These are phyloP conservation scores for Ceratotherium simum DNA, from an alignment of 2,113 vertebrate genomes.

Conservation along the genomic window DNA sequence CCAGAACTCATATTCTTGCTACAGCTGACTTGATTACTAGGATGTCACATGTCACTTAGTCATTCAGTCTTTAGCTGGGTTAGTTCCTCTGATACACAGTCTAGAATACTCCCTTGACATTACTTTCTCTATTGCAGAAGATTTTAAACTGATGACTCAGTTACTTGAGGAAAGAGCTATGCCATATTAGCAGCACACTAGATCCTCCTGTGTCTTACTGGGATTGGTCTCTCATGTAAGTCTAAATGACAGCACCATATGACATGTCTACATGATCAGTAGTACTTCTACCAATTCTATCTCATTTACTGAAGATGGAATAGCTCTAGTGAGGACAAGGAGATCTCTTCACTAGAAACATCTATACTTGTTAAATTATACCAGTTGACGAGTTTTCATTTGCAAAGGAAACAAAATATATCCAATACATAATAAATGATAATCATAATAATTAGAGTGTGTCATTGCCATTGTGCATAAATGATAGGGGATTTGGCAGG, in stretches of 20 bases:
- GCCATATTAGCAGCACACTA: background rate
- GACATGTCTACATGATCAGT: rapidly evolving
- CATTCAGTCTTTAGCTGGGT: background rate
- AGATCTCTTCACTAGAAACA: background rate
- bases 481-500: background rate
- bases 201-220: background rate
- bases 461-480: background rate
- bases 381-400: background rate
- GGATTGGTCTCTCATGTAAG: background rate
- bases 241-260: background rate
- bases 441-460: background rate
- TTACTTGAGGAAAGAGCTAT: background rate
- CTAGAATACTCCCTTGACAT: background rate
- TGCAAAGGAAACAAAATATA: background rate
- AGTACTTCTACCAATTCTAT: background rate
- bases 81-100: background rate
- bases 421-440: background rate
- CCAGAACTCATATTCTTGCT: background rate
- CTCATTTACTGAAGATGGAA: background rate
- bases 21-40: background rate
- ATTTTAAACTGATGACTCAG: background rate
- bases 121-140: background rate
- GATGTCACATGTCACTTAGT: background rate
- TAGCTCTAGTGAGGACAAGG: background rate
- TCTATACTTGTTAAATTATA: background rate